phyloP scores from a whole-genome alignment of 2,113 vertebrate species.

The Irena cyanogastra region DNA sequence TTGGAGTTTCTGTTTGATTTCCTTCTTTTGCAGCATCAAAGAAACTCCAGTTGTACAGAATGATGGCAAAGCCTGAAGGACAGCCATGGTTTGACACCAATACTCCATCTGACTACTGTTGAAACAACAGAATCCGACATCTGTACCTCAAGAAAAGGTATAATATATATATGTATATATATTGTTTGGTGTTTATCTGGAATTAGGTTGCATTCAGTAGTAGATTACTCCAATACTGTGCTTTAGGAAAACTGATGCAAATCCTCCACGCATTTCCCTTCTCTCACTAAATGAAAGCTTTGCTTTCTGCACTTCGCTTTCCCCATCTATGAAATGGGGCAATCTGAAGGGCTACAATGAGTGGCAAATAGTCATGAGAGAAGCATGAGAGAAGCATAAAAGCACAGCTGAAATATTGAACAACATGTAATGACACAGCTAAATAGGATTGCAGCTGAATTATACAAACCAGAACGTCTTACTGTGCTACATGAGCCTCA shows the following conservation, averaged over 20 bases:
- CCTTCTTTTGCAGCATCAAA: constrained; percentile 48
- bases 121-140: background rate
- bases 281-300: background rate
- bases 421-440: background rate
- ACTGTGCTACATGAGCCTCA: background rate
- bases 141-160: background rate
- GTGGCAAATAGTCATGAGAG: background rate
- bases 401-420: background rate
- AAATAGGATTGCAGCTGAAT: background rate
- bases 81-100: background rate
- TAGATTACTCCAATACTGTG: background rate
- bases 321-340: background rate
- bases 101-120: background rate
- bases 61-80: background rate
- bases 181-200: background rate
- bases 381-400: background rate
- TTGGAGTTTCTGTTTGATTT: background rate
- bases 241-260: background rate
- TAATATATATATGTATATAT: background rate
- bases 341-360: background rate
- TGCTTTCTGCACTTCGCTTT: background rate
- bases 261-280: background rate
- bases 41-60: constrained; percentile 21
- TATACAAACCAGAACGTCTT: background rate
- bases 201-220: background rate